Percentiles rank a stretch among this genome's conserved stretches.
phyloP scores from a whole-genome alignment of 2,113 vertebrate genomes.

The Cyprinus carpio region DNA sequence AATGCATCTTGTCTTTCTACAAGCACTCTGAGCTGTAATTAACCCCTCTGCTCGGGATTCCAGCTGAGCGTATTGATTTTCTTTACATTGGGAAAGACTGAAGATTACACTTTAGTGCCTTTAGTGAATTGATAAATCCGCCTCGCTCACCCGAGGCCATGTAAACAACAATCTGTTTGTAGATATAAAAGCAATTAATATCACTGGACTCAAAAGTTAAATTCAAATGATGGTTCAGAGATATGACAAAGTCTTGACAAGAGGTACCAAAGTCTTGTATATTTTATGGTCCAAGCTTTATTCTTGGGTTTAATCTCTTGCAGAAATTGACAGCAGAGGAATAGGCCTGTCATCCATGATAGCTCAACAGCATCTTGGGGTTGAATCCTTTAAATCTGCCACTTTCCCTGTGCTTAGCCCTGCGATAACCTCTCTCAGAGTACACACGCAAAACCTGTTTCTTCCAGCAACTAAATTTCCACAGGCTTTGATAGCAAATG shows the following conservation, averaged over 20 bases:
- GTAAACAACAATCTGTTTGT: not conserved
- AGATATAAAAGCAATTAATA: slow-evolving; percentile 13
- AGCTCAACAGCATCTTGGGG: slow-evolving; percentile 38
- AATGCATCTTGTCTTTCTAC: not conserved
- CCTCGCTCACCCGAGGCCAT: slow-evolving; percentile 14
- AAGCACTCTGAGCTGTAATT: slow-evolving; percentile 46
- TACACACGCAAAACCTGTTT: slow-evolving; percentile 4
- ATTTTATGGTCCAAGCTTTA: slow-evolving; percentile 30
- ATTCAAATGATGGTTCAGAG: not conserved
- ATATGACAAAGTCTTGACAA: not conserved
- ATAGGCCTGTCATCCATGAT: slow-evolving; percentile 41
- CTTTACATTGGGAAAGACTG: slow-evolving; percentile 14
- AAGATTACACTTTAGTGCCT: slow-evolving; percentile 47
- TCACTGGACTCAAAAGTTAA: not conserved
- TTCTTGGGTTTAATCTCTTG: slow-evolving; percentile 41
- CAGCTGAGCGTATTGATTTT: slow-evolving; percentile 46
- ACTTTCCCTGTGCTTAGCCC: slow-evolving; percentile 48
- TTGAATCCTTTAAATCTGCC: slow-evolving; percentile 49
- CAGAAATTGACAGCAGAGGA: slow-evolving; percentile 43
- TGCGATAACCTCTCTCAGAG: slow-evolving; percentile 35
- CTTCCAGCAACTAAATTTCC: not conserved
- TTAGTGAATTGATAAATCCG: slow-evolving; percentile 36
- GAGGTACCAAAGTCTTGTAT: slow-evolving; percentile 14
- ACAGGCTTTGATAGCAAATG: slow-evolving; percentile 3
- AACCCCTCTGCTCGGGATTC: slow-evolving; percentile 33